These are phyloP conservation scores for Athene noctua DNA, from an alignment of 2,113 vertebrate species.

Conservation along the genomic window DNA sequence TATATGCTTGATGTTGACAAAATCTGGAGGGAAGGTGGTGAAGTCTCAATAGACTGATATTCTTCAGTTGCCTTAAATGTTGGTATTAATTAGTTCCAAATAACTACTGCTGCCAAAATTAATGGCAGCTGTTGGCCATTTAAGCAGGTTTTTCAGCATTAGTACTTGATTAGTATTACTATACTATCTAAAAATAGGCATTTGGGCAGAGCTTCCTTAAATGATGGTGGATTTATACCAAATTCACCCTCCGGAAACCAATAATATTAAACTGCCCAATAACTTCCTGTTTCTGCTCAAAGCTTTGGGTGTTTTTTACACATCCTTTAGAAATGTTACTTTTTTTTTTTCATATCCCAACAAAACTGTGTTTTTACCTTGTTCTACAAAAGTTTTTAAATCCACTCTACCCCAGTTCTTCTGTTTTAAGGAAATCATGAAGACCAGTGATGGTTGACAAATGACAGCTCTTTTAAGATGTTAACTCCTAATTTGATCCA, in stretches of 20 bases:
- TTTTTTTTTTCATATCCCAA: background rate
- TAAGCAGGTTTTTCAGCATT: rapidly evolving
- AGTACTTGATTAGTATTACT: background rate
- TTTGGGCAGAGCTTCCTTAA: background rate
- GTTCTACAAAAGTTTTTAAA: background rate
- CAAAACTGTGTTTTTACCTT: background rate
- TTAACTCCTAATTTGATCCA: background rate
- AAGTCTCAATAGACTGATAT: background rate
- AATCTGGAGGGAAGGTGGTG: background rate
- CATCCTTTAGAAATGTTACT: background rate
- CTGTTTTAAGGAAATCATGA: too few species aligned
- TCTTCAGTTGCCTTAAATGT: background rate
- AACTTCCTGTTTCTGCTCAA: background rate
- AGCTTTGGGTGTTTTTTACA: background rate
- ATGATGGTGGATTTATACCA: background rate
- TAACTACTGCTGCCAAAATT: background rate
- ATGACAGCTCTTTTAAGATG: background rate
- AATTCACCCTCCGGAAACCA: background rate
- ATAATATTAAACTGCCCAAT: background rate
- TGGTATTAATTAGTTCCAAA: background rate
- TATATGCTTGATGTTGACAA: background rate
- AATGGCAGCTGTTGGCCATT: background rate
- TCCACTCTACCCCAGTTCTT: background rate
- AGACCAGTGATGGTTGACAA: background rate
- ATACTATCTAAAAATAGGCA: background rate